Evolutionary conservation across 2,113 vertebrate genomes (phyloP), one percentile per base, ranked within the genome.

Genomic region (Nansenia antarctica): DNA sequence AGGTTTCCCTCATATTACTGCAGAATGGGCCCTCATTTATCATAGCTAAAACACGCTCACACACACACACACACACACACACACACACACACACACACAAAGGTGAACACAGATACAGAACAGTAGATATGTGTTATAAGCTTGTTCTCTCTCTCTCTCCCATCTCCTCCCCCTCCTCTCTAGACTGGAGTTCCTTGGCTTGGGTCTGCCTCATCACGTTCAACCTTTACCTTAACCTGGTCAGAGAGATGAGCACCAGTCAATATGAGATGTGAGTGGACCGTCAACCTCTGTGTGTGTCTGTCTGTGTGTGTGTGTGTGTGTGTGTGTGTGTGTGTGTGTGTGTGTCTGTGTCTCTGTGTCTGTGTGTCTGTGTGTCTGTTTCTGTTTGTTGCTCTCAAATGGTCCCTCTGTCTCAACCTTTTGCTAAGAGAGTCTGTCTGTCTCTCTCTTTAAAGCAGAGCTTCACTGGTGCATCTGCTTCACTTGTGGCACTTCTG

Each of bases 141-240:
- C 84, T 86, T 82, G 76, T 72, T 27, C 9, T 39, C 22, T 65
- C 18, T 18, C 45, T 52, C 58, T 29, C 42, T 32, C 39, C 15
- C 32, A 5, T 26, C n/a, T 18, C 67, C 52, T 34, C 29, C 24
- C 60, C 20, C 57, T 42, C 59, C 37, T 61, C 76, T 79, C 70
- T 85, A 94, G 93, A 94, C 80, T 94, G 93, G 93, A 89, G 91
- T 73, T 86, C 93, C 64, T 81, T 94, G 82, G 90, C 87, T 55
- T 94, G 93, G 93, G 93, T 94, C 64, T 94, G 92, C 82, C 92
- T 92, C 71, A 93, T 94, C 82, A 94, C 93, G 15, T 58, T 93
- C 34, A 94, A 94, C 84, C 88, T 94, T 27, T 94, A 93, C 82
- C 80, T 93, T 63, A 94, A 93, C 89, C 87, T 94, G 76, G 92